Conservation (phyloP, 2,113 vertebrate species). For the Pleuronectes platessa region DNA sequence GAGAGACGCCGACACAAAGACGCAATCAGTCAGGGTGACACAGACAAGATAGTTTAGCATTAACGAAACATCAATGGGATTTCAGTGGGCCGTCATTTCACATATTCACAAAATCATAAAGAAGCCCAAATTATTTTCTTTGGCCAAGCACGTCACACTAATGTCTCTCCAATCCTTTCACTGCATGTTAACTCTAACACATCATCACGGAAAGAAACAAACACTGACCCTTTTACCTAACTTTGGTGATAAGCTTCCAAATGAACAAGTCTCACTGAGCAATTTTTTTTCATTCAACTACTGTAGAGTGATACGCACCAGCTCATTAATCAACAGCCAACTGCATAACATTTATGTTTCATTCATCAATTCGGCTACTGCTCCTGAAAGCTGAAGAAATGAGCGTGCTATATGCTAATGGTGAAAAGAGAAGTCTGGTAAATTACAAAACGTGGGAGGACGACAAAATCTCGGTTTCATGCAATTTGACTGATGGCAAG, state of each 20-base stretch:
- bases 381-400: slow-evolving; percentile 69
- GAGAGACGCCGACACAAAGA: slow-evolving; percentile 47
- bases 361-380: slow-evolving; percentile 61
- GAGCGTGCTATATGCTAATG: slow-evolving; percentile 66
- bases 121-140: not conserved
- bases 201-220: not conserved
- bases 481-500: slow-evolving; percentile 67
- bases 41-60: slow-evolving; percentile 24
- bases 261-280: slow-evolving; percentile 19
- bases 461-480: slow-evolving; percentile 62
- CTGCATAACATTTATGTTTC: slow-evolving; percentile 24
- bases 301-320: slow-evolving; percentile 3
- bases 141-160: not conserved
- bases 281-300: slow-evolving; percentile 37
- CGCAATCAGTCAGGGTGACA: slow-evolving; percentile 43
- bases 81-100: slow-evolving; percentile 1
- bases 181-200: not conserved
- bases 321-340: slow-evolving; percentile 59
- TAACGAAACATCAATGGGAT: not conserved
- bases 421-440: slow-evolving; percentile 47
- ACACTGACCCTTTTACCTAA: slow-evolving; percentile 9
- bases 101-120: not conserved
- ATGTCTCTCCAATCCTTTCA: too few species aligned
- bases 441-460: slow-evolving; percentile 71
- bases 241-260: slow-evolving; percentile 7